Percentiles rank a stretch among this genome's conserved stretches.
These are phyloP conservation scores for Oxycera nigricornis DNA, from an alignment of 2,888 invertebrate genomes.

Conservation along the genomic window DNA sequence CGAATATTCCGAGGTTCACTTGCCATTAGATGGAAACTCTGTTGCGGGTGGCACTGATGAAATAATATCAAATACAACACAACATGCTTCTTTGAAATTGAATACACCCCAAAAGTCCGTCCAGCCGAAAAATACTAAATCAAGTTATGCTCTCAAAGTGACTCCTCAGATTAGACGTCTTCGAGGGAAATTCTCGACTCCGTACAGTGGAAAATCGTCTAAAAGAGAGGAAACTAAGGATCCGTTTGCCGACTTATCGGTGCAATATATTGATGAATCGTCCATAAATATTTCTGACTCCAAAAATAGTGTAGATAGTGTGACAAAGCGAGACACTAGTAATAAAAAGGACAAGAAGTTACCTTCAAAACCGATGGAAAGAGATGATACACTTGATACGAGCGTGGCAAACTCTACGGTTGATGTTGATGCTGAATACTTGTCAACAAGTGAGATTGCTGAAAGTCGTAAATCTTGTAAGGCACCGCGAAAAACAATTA, in stretches of 20 bases:
- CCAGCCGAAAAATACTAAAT: not conserved
- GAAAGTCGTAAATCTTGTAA: not conserved
- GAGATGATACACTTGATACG: not conserved
- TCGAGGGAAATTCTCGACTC: not conserved
- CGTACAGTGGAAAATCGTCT: not conserved
- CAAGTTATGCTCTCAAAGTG: not conserved
- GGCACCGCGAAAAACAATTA: not conserved
- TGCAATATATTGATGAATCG: conserved; percentile 31
- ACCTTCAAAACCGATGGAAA: not conserved
- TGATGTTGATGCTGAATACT: not conserved
- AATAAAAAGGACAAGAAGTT: not conserved
- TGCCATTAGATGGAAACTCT: not conserved
- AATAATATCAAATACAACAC: not conserved
- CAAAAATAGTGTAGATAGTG: not conserved
- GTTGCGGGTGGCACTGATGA: not conserved
- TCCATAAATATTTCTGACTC: not conserved
- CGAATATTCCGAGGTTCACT: not conserved
- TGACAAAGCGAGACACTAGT: not conserved
- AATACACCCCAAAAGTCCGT: conserved; percentile 2
- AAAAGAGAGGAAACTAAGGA: not conserved
- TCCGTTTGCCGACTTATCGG: not conserved
- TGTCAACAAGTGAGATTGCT: not conserved
- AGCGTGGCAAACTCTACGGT: not conserved
- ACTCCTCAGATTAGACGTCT: conserved; percentile 5
- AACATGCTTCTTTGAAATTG: not conserved